A percentile compares a stretch with the other conserved stretches of the same genome.
Conservation (phyloP, 2,113 vertebrate species). For the Bos javanicus region DNA sequence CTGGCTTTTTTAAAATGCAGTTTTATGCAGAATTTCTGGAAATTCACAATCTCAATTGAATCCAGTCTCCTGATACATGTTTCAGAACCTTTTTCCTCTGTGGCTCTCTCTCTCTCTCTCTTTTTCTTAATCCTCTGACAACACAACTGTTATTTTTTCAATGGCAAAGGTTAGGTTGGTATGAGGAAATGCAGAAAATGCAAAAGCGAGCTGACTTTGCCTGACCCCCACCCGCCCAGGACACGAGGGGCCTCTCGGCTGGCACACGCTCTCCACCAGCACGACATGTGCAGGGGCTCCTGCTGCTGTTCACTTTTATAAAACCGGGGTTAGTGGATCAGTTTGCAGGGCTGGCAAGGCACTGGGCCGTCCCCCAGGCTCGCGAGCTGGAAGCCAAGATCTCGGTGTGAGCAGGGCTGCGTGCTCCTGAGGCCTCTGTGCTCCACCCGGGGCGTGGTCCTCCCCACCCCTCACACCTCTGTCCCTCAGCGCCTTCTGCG, state of each 20-base stretch:
- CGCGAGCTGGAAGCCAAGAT: neutral
- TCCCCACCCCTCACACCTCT: rapidly evolving
- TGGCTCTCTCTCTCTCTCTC: neutral
- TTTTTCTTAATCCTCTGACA: neutral
- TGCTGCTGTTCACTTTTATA: neutral
- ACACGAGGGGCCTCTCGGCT: rapidly evolving
- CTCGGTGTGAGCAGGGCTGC: rapidly evolving
- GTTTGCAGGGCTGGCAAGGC: neutral
- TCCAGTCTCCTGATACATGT: neutral
- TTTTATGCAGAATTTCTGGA: neutral
- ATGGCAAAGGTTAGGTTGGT: neutral
- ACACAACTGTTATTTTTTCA: neutral
- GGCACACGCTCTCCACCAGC: neutral
- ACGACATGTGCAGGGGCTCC: rapidly evolving
- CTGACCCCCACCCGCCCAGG: no score
- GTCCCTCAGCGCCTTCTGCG: no score
- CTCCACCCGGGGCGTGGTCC: rapidly evolving
- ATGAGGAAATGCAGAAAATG: no score
- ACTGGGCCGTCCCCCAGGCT: rapidly evolving
- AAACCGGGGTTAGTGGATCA: neutral
- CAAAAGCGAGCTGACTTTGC: neutral
- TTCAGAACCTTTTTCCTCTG: neutral
- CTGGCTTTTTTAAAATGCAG: neutral
- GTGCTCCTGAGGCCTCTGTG: neutral
- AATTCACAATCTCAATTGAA: neutral